Base-by-base conservation (phyloP, 2,797 vertebrate genomes). In the Fratercula arctica region DNA sequence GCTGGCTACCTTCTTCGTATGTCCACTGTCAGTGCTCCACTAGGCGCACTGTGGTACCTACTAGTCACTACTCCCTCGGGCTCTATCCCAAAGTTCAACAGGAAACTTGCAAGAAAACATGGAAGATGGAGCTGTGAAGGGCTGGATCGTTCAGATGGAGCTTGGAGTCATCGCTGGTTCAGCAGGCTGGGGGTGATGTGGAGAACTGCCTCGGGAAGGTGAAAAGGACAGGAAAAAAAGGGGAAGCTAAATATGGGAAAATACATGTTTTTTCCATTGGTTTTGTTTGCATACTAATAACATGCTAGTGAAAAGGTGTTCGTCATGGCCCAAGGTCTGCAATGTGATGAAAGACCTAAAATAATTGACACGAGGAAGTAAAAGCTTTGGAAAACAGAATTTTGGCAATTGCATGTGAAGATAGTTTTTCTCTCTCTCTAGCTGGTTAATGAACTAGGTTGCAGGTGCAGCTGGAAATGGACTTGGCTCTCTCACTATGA, bases 21-120 rank as follows among this genome's bases (percentile, higher is more conserved):
- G 5, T 19, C 76, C 7, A 4, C 45, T 31, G 31, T 45, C 29
- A 86, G n/a, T 8, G 28, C 11, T 77, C 13, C 0, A 0, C 45
- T 7, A 2, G 0, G 0, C 14, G 17, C 8, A 3, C 43, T 17
- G 29, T 28, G 18, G 29, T 43, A 37, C 59, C 29, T 11, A 1
- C 37, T 15, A 28, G 43, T 56, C 64, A 12, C 19, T 21, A 10
- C 25, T 63, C 16, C 4, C 48, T 29, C 21, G 28, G 53, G 9
- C 46, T n/a, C 59, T 66, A 13, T n/a, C 48, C 53, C 26, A 56
- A 78, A 11, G 5, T 46, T 79, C 37, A 29, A 19, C 39, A 72
- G 21, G 35, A 70, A 64, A 46, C 31, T 59, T 54, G 16, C 13
- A 13, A 19, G 24, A 51, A 17, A 83, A 35, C 16, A 17, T 6